A percentile compares a stretch with the other conserved stretches of the same genome.
Conservation (phyloP, 2,888 invertebrate species). For the Polyploca ridens region DNA sequence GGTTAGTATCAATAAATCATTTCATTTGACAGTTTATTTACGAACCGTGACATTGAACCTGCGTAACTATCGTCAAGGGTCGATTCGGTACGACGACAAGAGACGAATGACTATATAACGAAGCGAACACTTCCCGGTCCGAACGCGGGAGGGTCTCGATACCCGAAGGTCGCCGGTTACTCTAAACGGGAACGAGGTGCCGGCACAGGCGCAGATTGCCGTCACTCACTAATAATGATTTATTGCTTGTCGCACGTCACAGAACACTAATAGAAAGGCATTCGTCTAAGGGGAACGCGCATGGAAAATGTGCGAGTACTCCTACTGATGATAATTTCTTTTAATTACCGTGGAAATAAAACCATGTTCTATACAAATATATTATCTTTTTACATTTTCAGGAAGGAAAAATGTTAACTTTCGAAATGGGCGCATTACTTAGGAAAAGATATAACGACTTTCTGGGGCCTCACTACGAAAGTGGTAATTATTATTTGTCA, state of each 20-base stretch:
- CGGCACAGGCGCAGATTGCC: slow-evolving; percentile 61
- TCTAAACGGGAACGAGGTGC: slow-evolving; percentile 70
- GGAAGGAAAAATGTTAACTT: slow-evolving; percentile 84
- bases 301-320: slow-evolving; percentile 15
- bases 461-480: slow-evolving; percentile 74
- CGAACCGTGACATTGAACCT: slow-evolving; percentile 49
- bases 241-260: slow-evolving; percentile 61
- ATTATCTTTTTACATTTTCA: slow-evolving; percentile 54
- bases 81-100: slow-evolving; percentile 48
- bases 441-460: slow-evolving; percentile 80
- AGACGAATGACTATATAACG: slow-evolving; percentile 66
- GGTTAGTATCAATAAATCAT: background rate
- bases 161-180: slow-evolving; percentile 66
- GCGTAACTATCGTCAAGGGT: slow-evolving; percentile 41
- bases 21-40: background rate
- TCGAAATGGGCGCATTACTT: slow-evolving; percentile 82
- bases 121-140: slow-evolving; percentile 68
- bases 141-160: slow-evolving; percentile 53
- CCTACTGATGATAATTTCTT: slow-evolving; percentile 14
- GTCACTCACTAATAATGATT: slow-evolving; percentile 77
- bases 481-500: slow-evolving; percentile 49
- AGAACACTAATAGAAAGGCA: slow-evolving; percentile 42
- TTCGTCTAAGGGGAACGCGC: slow-evolving; percentile 26
- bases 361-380: background rate
- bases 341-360: background rate